Conservation (phyloP, 1,140 invertebrate genomes). For the Papilio machaon region DNA sequence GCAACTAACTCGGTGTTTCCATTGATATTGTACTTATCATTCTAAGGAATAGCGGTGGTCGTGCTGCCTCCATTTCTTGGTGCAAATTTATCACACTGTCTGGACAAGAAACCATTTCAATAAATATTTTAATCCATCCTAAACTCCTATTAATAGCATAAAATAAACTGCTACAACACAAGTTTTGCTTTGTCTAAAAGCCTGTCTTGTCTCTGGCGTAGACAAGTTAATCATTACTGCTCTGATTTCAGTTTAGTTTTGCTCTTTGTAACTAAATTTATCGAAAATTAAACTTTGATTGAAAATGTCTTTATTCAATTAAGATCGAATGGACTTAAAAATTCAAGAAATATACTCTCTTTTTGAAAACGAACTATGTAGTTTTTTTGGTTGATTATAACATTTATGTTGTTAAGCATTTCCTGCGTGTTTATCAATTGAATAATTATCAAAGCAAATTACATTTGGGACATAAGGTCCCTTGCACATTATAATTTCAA, state of each 20-base stretch:
- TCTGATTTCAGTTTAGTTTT: background rate
- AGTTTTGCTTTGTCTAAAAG: background rate
- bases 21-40: conserved; percentile 76
- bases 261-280: background rate
- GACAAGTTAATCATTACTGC: conserved; percentile 2
- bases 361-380: background rate
- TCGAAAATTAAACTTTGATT: background rate
- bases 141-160: background rate
- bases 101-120: conserved; percentile 28
- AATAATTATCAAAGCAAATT: background rate
- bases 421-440: too few relatives aligned
- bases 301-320: background rate
- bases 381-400: background rate
- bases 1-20: conserved; percentile 72
- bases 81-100: conserved; percentile 53
- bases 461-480: background rate
- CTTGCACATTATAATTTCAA: background rate
- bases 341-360: background rate
- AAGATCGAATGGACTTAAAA: background rate
- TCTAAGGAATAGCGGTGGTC: conserved; percentile 61
- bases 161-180: background rate
- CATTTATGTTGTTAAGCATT: too few relatives aligned
- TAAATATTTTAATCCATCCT: background rate
- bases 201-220: background rate
- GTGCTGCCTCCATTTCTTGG: conserved; percentile 45